A percentile compares a stretch with the other conserved stretches of the same genome.
phyloP scores from a whole-genome alignment of 2,113 vertebrate species.

The Cyanistes caeruleus region DNA sequence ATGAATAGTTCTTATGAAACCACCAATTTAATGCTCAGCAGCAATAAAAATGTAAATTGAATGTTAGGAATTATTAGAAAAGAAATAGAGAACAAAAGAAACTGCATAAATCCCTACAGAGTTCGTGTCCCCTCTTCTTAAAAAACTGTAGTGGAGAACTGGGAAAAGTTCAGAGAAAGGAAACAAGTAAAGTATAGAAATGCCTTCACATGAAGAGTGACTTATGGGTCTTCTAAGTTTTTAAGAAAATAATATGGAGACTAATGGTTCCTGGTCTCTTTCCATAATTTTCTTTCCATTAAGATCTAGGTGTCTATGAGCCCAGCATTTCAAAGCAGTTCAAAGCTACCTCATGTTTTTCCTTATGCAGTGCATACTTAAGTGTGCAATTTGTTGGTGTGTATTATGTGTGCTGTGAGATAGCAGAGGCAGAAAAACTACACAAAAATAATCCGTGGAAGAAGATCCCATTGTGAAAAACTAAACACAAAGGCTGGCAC shows the following conservation, averaged over 20 bases:
- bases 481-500: neutral
- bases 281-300: neutral
- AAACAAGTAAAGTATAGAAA: neutral
- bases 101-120: neutral
- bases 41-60: slow-evolving; percentile 62
- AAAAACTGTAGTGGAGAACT: neutral
- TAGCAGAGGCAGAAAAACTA: neutral
- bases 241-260: neutral
- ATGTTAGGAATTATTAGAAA: slow-evolving; percentile 53
- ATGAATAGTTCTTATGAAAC: slow-evolving; percentile 36
- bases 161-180: neutral
- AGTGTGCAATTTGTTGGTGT: neutral
- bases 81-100: slow-evolving; percentile 41
- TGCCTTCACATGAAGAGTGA: neutral
- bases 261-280: neutral
- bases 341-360: neutral
- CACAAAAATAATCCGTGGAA: neutral
- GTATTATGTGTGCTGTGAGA: neutral
- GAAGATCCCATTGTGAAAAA: neutral
- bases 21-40: slow-evolving; percentile 40
- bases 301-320: neutral
- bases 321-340: neutral
- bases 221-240: neutral
- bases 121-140: neutral
- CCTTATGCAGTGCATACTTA: neutral